Evolutionary conservation across 2,113 vertebrate species (phyloP), one percentile per base, ranked within the genome.

Genomic region (Lepus americanus): DNA sequence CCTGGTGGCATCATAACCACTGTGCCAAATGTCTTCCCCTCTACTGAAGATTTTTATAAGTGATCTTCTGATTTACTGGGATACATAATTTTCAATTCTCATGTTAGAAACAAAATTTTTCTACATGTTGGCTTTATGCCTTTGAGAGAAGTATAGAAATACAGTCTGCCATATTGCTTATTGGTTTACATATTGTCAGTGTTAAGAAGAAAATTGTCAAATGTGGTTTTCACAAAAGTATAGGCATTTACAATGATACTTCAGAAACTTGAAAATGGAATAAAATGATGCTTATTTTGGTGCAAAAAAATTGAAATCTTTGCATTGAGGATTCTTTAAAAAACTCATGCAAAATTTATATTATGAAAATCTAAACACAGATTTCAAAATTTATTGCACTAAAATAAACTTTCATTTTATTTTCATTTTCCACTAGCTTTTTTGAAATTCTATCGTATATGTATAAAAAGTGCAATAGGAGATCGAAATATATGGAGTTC

Each of bases 131-230:
- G 6, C 31, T 77, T 77, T 87, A 79, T 69, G 13, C 27, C 10
- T 78, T 95, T 88, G 44, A 64, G 27, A 73, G 39, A 93, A 64
- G 8, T 63, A 1, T 78, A 31, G 70, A 90, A 92, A 90, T 69
- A 85, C 6, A 78, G 9, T 59, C 33, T 82, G 33, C 33, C 11
- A 63, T 84, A 67, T 36, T 81, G 49, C 23, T 70, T 67, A 27
- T 8, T 53, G 5, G 12, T 31, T 77, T 92, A 44, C 1, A n/a
- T 81, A 94, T 90, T 81, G 13, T 76, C 6, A 49, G 25, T 73
- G 31, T 73, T 82, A 87, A 66, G 6, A 76, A 51, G 23, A 73
- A 93, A 78, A 85, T n/a, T n/a, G 9, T 10, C 25, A 63, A 23
- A 78, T 81, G 51, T 19, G 64, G 55, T 51, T 25, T 53, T 87